Evolutionary conservation across 1,140 invertebrate species (phyloP).

Genomic region (Potamilus streckersoni): DNA sequence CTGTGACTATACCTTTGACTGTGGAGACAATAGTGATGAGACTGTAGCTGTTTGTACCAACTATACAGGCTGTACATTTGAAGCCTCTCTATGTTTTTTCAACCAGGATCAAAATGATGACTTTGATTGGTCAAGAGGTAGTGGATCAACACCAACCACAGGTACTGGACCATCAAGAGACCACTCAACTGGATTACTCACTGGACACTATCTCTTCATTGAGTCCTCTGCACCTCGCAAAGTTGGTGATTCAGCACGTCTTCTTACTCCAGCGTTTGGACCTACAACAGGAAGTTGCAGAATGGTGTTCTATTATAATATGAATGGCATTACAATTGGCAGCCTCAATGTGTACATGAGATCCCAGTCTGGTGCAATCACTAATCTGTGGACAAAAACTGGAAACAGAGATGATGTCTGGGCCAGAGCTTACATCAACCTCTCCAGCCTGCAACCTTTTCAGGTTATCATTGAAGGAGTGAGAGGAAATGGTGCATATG

Average conservation of each 20-base stretch:
- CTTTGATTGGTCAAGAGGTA: constrained; percentile 80
- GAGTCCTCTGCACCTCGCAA: constrained; percentile 71
- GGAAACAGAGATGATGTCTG: constrained; percentile 50
- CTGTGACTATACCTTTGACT: constrained; percentile 62
- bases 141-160: constrained; percentile 70
- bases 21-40: constrained; percentile 56
- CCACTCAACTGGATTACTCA: constrained; percentile 52
- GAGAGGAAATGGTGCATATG: constrained; percentile 35
- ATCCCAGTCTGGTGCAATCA: constrained; percentile 33
- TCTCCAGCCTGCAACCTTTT: constrained; percentile 38
- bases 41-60: constrained; percentile 7
- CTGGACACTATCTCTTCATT: constrained; percentile 75
- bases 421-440: constrained; percentile 38
- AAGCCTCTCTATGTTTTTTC: constrained; percentile 80
- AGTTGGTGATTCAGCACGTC: constrained; percentile 52
- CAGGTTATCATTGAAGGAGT: constrained; percentile 54
- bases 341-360: constrained; percentile 56
- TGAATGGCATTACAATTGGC: constrained; percentile 63
- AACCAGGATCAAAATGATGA: constrained; percentile 79
- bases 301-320: constrained; percentile 64
- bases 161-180: constrained; percentile 54
- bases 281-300: constrained; percentile 41
- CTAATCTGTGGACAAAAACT: constrained; percentile 33
- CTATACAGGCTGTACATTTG: constrained; percentile 76
- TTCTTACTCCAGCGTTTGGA: constrained; percentile 54